phyloP scores from a whole-genome alignment of 1,140 invertebrate species.

The Lepidurus apus region DNA sequence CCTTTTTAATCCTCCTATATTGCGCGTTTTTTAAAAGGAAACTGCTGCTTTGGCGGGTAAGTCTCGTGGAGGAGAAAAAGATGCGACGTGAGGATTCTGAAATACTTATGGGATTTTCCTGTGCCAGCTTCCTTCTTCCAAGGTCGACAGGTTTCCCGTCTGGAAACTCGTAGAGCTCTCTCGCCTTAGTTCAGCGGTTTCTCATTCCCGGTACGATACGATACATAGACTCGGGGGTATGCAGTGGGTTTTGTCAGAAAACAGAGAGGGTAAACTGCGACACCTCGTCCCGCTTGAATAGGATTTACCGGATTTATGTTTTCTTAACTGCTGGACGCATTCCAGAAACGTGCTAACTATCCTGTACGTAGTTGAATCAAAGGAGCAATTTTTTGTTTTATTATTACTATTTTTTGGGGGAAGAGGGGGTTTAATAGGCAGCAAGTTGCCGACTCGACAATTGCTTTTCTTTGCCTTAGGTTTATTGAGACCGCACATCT shows the following conservation, averaged over 20 bases:
- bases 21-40: no score
- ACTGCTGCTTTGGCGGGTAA: no score
- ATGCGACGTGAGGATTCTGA: neutral
- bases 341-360: no score
- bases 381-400: no score
- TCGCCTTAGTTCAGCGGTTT: neutral
- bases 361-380: no score
- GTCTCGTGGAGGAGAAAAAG: no score
- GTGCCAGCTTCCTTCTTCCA: neutral
- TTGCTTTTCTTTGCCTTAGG: neutral
- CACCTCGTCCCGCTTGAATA: neutral
- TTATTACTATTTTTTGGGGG: no score
- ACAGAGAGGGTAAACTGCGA: neutral
- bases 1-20: no score
- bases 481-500: neutral
- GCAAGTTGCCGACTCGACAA: no score
- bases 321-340: no score
- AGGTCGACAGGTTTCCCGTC: conserved; percentile 2
- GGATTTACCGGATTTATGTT: no score
- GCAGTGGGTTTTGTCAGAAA: neutral
- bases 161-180: neutral
- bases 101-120: conserved; percentile 13
- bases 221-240: neutral
- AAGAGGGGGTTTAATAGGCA: no score
- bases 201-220: neutral